These are phyloP conservation scores for Sialis fuliginosa DNA, from an alignment of 2,888 invertebrate genomes.

Conservation along the genomic window DNA sequence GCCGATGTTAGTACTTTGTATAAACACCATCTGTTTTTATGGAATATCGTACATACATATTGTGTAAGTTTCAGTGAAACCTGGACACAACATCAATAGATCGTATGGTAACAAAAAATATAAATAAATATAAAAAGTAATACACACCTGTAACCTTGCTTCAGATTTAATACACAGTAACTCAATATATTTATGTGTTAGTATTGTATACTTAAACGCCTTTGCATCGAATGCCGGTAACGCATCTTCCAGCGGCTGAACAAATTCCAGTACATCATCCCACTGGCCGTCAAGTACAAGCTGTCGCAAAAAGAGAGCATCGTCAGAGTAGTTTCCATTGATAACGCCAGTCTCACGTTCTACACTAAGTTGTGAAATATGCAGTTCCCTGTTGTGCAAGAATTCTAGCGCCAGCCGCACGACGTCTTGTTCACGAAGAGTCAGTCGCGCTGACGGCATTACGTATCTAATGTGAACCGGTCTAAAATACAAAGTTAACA, in stretches of 20 bases:
- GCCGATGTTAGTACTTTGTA: too few relatives aligned
- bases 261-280: constrained; percentile 93
- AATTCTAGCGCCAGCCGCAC: constrained; percentile 73
- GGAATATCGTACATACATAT: too few relatives aligned
- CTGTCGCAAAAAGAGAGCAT: constrained; percentile 83
- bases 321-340: constrained; percentile 85
- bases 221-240: constrained; percentile 67
- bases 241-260: constrained; percentile 69
- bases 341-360: constrained; percentile 92
- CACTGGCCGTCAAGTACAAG: constrained; percentile 94
- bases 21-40: too few relatives aligned
- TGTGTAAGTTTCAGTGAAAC: too few relatives aligned
- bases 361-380: constrained; percentile 77
- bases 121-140: too few relatives aligned
- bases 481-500: too few relatives aligned
- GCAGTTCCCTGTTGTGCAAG: constrained; percentile 74
- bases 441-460: constrained; percentile 73
- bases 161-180: constrained; percentile 89
- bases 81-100: too few relatives aligned
- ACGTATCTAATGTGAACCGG: constrained; percentile 24
- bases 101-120: too few relatives aligned
- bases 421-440: constrained; percentile 76
- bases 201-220: constrained; percentile 70
- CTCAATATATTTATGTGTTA: constrained; percentile 88
- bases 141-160: constrained; percentile 39